A percentile compares a stretch with the other conserved stretches of the same genome.
Conservation (phyloP, 2,888 invertebrate genomes). For the Lepidonotus clava region DNA sequence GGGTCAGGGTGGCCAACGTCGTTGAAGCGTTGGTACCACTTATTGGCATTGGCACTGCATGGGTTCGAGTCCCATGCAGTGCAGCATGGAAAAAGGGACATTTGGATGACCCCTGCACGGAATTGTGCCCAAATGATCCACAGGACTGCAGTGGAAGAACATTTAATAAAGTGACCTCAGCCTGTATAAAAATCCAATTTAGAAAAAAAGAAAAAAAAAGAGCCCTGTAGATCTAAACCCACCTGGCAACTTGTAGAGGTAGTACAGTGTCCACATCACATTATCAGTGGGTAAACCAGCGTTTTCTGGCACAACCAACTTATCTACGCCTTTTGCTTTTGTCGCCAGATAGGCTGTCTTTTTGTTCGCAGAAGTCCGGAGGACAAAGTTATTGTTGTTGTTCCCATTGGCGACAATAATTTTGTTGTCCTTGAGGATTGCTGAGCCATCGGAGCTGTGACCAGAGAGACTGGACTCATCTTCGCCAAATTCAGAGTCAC, state of each 20-base stretch:
- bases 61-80: no score
- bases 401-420: not conserved
- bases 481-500: not conserved
- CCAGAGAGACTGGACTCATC: not conserved
- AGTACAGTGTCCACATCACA: constrained; percentile 20
- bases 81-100: no score
- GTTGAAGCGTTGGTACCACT: no score
- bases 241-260: constrained; percentile 24
- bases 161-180: no score
- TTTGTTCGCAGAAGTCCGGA: not conserved
- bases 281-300: not conserved
- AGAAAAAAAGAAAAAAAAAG: no score
- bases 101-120: no score
- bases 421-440: not conserved
- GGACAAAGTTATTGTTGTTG: not conserved
- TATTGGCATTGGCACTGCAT: no score
- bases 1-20: no score
- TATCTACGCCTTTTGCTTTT: not conserved
- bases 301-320: not conserved
- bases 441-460: not conserved
- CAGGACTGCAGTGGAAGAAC: no score
- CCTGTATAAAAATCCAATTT: no score
- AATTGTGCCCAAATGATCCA: no score
- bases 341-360: constrained; percentile 2
- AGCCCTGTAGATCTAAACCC: no score